These are phyloP conservation scores for Acinonyx jubatus DNA, from an alignment of 2,113 vertebrate genomes.

Conservation along the genomic window DNA sequence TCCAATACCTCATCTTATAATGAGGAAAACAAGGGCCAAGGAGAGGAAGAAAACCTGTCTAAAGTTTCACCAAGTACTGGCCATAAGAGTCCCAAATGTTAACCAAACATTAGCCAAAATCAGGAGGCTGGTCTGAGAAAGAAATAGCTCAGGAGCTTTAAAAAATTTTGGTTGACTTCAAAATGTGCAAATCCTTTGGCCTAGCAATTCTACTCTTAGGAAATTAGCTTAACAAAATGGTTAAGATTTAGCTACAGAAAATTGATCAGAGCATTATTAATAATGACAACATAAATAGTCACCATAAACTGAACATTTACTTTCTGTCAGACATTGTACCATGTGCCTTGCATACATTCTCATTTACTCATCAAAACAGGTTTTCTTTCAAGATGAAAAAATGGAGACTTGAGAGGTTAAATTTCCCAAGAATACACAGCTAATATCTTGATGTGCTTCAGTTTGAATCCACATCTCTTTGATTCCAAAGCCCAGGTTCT, in stretches of 20 bases:
- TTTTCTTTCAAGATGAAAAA: slow-evolving; percentile 25
- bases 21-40: not conserved
- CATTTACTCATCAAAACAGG: slow-evolving; percentile 4
- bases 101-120: not conserved
- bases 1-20: not conserved
- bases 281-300: slow-evolving; percentile 28
- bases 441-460: not conserved
- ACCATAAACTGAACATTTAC: slow-evolving; percentile 11
- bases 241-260: slow-evolving; percentile 35
- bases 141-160: not conserved
- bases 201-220: not conserved
- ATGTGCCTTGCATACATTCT: not conserved
- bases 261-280: slow-evolving; percentile 20
- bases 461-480: not conserved
- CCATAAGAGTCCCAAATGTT: not conserved
- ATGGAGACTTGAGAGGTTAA: not conserved
- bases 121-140: not conserved
- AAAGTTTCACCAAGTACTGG: not conserved
- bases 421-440: not conserved
- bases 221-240: slow-evolving; percentile 33
- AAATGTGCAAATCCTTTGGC: slow-evolving; percentile 16
- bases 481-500: not conserved
- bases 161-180: not conserved
- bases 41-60: not conserved
- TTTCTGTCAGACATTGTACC: not conserved